Evolutionary conservation across 1,140 invertebrate species (phyloP), one percentile per base, ranked within the genome.

Genomic region (Listronotus bonariensis): DNA sequence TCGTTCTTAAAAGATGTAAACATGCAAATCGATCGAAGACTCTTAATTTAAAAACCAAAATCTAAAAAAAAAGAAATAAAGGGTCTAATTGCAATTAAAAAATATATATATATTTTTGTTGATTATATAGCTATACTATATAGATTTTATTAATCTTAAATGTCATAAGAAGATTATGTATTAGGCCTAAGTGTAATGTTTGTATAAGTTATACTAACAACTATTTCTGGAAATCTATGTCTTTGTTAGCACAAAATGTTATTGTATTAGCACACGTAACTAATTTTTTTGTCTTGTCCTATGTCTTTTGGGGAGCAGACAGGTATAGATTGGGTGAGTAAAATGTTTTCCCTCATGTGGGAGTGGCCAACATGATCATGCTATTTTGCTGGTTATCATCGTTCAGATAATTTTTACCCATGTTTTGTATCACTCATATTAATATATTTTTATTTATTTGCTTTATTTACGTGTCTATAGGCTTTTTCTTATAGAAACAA

Each of bases 301-400:
- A 36, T 64, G 36, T 54, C 26, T 60, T 65, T 58, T 18, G 17
- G 40, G 71, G 69, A 70, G 70, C 75, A 76, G 75, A 74, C 59
- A 68, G 62, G 53, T 74, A 69, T 70, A 72, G 75, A 65, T 55
- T 65, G 41, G 75, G 75, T 76, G 68, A 76, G 75, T 76, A 74
- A 68, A 64, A 62, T 54, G 59, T 40, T 68, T 56, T 63, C 42
- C 26, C 32, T 45, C 40, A 14, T 48, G 14, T 34, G 56, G 64
- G 64, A 60, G 64, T 51, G 54, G 53, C 14, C 38, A 46, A 12
- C 43, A 55, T 57, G 3, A 43, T 60, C 26, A 34, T 48, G 26
- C 18, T 60, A 1, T 20, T 60, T 60, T 15, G 15, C 26, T 58
- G 10, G 8, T 36, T 36, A 36, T 36, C 34, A 36, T 36, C 34